Evolutionary conservation across 1,140 invertebrate species (phyloP).

Genomic region (Adelges cooleyi): DNA sequence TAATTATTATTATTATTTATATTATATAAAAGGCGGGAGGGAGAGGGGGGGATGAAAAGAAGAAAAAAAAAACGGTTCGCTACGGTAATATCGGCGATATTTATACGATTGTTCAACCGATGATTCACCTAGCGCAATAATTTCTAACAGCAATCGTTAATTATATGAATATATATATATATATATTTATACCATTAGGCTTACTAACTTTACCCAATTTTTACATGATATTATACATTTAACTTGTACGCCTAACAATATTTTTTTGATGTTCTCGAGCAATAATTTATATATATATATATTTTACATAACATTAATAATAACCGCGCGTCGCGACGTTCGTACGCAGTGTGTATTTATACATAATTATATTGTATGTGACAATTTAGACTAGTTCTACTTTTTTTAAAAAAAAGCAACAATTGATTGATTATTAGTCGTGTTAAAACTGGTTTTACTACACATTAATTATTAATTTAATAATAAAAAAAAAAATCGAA

Average conservation of each 20-base stretch:
- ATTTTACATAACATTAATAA: not conserved
- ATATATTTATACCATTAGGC: conserved; percentile 22
- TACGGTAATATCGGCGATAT: not conserved
- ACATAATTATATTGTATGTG: no score
- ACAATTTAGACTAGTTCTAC: no score
- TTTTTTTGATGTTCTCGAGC: conserved; percentile 4
- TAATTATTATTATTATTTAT: conserved; percentile 1
- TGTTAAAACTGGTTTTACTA: no score
- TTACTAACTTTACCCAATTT: conserved; percentile 15
- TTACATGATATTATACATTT: no score
- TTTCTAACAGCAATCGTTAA: conserved; percentile 11
- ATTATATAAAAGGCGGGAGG: no score
- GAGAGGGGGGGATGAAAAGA: no score
- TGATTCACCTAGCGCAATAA: conserved; percentile 14
- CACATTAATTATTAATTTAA: no score
- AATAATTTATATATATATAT: conserved; percentile 8
- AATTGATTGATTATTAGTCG: no score
- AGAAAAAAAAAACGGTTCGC: not conserved
- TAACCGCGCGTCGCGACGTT: no score
- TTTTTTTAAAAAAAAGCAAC: no score
- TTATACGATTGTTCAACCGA: not conserved
- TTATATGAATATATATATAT: not conserved
- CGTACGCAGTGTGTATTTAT: no score
- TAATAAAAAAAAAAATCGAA: no score
- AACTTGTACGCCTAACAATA: not conserved